Conservation (phyloP, 2,113 vertebrate species). For the Onychostoma macrolepis region DNA sequence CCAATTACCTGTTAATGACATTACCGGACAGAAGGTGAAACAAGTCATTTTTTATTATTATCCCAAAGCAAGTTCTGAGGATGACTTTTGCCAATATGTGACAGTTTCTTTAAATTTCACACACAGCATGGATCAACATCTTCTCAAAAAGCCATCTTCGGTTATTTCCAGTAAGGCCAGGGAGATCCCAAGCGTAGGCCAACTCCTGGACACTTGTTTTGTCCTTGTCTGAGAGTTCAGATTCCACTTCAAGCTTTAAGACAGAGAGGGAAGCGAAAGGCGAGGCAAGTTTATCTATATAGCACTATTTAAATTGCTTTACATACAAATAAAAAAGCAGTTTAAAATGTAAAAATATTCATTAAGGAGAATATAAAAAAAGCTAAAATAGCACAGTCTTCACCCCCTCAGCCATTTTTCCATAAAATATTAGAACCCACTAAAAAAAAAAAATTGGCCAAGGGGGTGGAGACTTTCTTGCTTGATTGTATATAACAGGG, state of each 20-base stretch:
- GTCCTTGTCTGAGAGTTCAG: slow-evolving; percentile 25
- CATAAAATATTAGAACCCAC: too few species aligned
- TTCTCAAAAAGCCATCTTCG: slow-evolving; percentile 44
- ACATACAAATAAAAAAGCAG: neutral
- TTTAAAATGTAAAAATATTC: neutral
- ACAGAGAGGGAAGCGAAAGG: slow-evolving; percentile 13
- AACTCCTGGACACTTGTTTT: slow-evolving; percentile 32
- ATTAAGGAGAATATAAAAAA: neutral
- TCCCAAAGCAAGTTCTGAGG: neutral
- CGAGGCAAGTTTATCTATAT: neutral
- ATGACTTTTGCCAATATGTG: neutral
- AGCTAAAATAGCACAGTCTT: neutral
- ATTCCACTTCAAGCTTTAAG: slow-evolving; percentile 40
- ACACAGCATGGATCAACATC: slow-evolving; percentile 23
- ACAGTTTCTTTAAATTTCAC: neutral
- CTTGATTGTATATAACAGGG: too few species aligned
- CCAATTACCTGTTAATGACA: slow-evolving; percentile 40
- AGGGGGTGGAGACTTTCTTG: too few species aligned
- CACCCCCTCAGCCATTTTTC: neutral
- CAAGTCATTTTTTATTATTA: neutral
- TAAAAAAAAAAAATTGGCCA: too few species aligned
- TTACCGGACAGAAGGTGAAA: neutral
- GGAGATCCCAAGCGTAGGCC: slow-evolving; percentile 33
- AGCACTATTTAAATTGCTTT: neutral
- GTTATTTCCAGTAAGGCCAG: slow-evolving; percentile 36